Conservation (phyloP, 2,888 invertebrate species). For the Eugnorisma glareosa region DNA sequence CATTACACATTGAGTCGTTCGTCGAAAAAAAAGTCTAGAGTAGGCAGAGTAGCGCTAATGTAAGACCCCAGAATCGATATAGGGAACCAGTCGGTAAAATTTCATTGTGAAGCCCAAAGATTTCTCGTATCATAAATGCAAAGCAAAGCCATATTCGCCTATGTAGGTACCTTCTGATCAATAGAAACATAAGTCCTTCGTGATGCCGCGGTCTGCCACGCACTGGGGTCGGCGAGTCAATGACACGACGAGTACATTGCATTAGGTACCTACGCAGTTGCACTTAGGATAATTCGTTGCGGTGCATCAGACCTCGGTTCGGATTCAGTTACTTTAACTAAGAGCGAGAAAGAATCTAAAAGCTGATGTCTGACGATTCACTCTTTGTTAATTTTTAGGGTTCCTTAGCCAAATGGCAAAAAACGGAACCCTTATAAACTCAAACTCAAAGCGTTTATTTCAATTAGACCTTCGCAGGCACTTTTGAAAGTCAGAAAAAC, state of each 20-base stretch:
- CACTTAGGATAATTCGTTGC: constrained; percentile 32
- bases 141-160: neutral
- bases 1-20: neutral
- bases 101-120: neutral
- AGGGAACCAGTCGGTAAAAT: neutral
- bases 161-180: neutral
- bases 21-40: neutral
- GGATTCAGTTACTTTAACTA: neutral
- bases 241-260: constrained; percentile 19
- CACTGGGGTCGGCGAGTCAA: constrained; percentile 3
- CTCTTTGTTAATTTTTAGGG: no score
- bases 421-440: no score
- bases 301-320: neutral
- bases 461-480: no score
- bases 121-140: neutral
- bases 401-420: no score
- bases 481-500: no score
- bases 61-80: neutral
- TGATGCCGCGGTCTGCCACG: neutral
- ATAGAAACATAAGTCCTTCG: neutral
- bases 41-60: constrained; percentile 2
- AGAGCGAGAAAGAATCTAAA: constrained; percentile 3
- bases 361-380: neutral
- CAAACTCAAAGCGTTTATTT: no score
- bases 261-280: constrained; percentile 7